A percentile compares a stretch with the other conserved stretches of the same genome.
phyloP scores from a whole-genome alignment of 2,797 vertebrate species.

The Ctenochaetus hawaiiensis region DNA sequence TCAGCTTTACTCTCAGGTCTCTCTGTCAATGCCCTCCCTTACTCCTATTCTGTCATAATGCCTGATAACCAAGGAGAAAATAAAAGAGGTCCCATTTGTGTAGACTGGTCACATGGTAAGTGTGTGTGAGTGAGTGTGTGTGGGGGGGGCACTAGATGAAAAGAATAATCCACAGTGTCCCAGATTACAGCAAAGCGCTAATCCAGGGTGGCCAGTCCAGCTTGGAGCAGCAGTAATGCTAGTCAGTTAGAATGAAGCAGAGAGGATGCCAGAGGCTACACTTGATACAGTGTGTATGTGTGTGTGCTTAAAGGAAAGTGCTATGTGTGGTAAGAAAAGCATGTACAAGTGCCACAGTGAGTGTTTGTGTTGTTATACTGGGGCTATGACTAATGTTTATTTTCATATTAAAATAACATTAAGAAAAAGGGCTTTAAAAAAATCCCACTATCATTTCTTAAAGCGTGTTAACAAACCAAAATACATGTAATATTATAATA shows the following conservation, averaged over 20 bases:
- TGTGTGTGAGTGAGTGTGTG: conserved; percentile 22
- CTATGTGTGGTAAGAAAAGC: conserved; percentile 10
- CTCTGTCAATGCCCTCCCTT: conserved; percentile 47
- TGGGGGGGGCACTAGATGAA: conserved; percentile 63
- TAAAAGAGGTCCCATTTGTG: conserved; percentile 71
- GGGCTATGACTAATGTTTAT: background rate
- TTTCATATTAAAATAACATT: background rate
- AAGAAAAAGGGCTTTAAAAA: background rate
- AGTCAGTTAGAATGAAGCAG: conserved; percentile 51
- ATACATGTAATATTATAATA: background rate
- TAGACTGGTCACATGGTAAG: conserved; percentile 69
- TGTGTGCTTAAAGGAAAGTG: conserved; percentile 36
- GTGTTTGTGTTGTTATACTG: background rate
- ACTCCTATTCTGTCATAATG: conserved; percentile 47
- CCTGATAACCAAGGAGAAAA: conserved; percentile 62
- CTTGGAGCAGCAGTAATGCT: conserved; percentile 65
- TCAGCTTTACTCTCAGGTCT: conserved; percentile 45
- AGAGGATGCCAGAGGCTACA: conserved; percentile 62
- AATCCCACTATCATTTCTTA: background rate
- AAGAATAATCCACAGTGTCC: conserved; percentile 86
- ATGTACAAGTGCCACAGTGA: background rate
- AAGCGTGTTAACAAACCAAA: background rate
- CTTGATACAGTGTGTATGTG: conserved; percentile 28
- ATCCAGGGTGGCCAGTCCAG: conserved; percentile 77
- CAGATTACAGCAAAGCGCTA: conserved; percentile 83